Evolutionary conservation across 2,888 invertebrate genomes (phyloP).

Genomic region (Rhorus exstirpatorius): DNA sequence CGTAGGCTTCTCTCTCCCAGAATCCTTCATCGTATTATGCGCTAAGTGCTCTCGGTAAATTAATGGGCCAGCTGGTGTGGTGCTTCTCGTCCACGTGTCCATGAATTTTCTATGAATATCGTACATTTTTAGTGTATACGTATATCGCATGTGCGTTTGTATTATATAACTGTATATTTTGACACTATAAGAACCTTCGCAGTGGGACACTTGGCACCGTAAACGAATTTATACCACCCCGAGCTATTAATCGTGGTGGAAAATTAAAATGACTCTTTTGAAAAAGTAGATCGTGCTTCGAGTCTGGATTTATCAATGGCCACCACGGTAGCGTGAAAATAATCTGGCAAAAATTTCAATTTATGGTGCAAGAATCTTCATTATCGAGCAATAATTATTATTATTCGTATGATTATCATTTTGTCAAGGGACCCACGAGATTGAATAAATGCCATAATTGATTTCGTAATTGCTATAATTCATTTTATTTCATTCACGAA

Average conservation of each 20-base stretch:
- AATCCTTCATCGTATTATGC: constrained; percentile 46
- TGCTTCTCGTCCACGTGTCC: constrained; percentile 42
- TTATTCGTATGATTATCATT: too few relatives aligned
- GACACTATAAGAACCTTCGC: constrained; percentile 3
- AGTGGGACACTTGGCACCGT: constrained; percentile 24
- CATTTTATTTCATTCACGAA: too few relatives aligned
- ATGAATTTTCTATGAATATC: constrained; percentile 33
- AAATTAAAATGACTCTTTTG: constrained; percentile 20
- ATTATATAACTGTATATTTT: constrained; percentile 16
- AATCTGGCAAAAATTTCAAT: too few relatives aligned
- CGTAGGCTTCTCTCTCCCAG: not conserved
- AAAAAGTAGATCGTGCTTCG: not conserved
- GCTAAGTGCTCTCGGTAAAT: constrained; percentile 61
- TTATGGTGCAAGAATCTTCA: too few relatives aligned
- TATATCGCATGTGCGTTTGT: constrained; percentile 11
- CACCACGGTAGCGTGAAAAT: not conserved
- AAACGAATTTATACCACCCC: constrained; percentile 9
- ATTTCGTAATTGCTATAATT: too few relatives aligned
- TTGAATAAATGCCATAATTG: too few relatives aligned
- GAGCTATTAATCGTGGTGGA: constrained; percentile 6
- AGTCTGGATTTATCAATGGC: not conserved
- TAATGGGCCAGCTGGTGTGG: constrained; percentile 55
- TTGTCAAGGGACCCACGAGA: too few relatives aligned
- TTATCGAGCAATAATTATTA: too few relatives aligned
- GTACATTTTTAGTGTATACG: not conserved